These are phyloP conservation scores for Hololepta plana DNA, from an alignment of 2,888 invertebrate species.

Conservation along the genomic window DNA sequence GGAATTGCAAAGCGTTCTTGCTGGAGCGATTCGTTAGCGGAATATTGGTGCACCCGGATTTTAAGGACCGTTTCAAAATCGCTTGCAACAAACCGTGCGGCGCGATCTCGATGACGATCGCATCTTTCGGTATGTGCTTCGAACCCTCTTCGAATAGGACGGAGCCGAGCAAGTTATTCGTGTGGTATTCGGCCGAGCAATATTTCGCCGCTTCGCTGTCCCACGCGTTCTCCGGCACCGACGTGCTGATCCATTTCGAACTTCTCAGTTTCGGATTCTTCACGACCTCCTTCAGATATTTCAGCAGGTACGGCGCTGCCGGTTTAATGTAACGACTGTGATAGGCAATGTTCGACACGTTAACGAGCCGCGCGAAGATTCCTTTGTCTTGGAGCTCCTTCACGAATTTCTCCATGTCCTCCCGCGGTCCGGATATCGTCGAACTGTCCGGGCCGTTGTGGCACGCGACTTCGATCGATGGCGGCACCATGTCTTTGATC, in stretches of 20 bases:
- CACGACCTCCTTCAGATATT: slow-evolving; percentile 28
- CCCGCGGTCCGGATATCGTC: slow-evolving; percentile 59
- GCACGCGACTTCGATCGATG: slow-evolving; percentile 55
- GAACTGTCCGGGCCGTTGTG: slow-evolving; percentile 62
- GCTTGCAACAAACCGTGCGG: slow-evolving; percentile 82
- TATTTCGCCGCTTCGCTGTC: slow-evolving; percentile 31
- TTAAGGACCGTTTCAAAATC: slow-evolving; percentile 61
- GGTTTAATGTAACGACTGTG: slow-evolving; percentile 64
- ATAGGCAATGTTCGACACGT: slow-evolving; percentile 76
- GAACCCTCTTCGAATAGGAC: slow-evolving; percentile 72
- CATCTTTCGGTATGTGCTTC: slow-evolving; percentile 59
- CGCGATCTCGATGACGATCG: slow-evolving; percentile 74
- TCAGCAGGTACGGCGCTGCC: slow-evolving; percentile 25
- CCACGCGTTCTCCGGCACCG: slow-evolving; percentile 42
- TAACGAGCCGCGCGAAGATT: slow-evolving; percentile 67
- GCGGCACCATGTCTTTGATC: slow-evolving; percentile 44
- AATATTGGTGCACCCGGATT: slow-evolving; percentile 50
- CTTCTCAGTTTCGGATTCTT: slow-evolving; percentile 32
- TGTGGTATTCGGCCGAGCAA: slow-evolving; percentile 48
- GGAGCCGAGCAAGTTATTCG: slow-evolving; percentile 45
- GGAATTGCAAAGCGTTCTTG: slow-evolving; percentile 40
- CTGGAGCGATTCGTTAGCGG: slow-evolving; percentile 56
- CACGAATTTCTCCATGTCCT: slow-evolving; percentile 39
- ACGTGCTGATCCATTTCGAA: slow-evolving; percentile 45
- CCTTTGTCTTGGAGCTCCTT: slow-evolving; percentile 41